A percentile compares a stretch with the other conserved stretches of the same genome.
Evolutionary conservation across 2,113 vertebrate species (phyloP).

Genomic region (Rhizomys pruinosus): DNA sequence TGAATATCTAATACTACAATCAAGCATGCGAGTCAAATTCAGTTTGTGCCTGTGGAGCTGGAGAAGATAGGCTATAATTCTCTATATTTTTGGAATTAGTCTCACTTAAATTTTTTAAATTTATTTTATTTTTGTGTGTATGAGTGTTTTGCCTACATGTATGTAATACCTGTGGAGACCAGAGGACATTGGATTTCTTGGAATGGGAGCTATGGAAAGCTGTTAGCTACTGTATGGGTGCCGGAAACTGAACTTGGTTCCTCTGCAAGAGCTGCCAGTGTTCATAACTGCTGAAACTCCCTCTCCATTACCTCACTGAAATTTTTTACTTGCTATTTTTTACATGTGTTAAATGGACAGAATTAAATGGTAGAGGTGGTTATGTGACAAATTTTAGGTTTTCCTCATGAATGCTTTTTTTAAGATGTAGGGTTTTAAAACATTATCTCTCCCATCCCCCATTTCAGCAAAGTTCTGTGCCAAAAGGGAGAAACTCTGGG

Average conservation of each 20-base stretch:
- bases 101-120: not conserved
- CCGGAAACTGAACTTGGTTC: no score
- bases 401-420: not conserved
- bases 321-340: not conserved
- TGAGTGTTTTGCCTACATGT: no score
- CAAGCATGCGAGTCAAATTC: not conserved
- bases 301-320: no score
- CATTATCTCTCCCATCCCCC: not conserved
- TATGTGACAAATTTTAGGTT: constrained; percentile 26
- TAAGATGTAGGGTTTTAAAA: not conserved
- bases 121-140: not conserved
- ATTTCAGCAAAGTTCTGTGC: not conserved
- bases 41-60: not conserved
- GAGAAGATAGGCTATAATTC: not conserved
- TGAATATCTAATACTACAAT: constrained; percentile 1
- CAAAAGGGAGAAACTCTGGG: no score
- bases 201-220: no score
- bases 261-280: no score
- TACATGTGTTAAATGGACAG: constrained; percentile 1
- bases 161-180: no score
- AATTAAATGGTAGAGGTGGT: constrained; percentile 37
- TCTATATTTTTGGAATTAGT: constrained; percentile 23
- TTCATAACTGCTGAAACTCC: no score
- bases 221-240: no score
- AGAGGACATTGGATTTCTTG: no score